phyloP scores from a whole-genome alignment of 2,797 vertebrate species.

The Meriones psammophilus region DNA sequence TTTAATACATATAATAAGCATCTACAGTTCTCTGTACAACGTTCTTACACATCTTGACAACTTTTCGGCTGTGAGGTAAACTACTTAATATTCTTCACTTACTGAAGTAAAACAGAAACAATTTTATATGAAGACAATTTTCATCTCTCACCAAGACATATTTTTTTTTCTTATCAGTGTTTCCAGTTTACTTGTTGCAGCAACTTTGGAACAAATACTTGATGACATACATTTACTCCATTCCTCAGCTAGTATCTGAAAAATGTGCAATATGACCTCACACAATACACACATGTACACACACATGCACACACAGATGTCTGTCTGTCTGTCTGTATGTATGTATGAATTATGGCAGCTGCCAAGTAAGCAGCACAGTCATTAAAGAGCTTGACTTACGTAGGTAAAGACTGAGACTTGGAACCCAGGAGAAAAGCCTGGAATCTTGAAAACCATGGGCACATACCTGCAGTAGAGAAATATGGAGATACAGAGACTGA shows the following conservation, averaged over 20 bases:
- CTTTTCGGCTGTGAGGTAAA: slow-evolving; percentile 70
- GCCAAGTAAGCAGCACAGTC: neutral
- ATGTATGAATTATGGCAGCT: neutral
- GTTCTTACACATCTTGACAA: slow-evolving; percentile 72
- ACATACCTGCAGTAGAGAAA: neutral
- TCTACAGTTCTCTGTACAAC: slow-evolving; percentile 53
- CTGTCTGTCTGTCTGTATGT: neutral
- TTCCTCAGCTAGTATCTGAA: neutral
- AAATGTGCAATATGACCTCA: neutral
- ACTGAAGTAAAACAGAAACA: slow-evolving; percentile 73
- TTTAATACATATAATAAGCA: slow-evolving; percentile 65
- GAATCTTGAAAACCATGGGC: neutral
- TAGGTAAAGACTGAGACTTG: neutral
- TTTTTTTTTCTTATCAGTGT: neutral
- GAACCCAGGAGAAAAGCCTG: neutral
- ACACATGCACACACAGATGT: neutral
- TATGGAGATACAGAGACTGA: too few relatives aligned
- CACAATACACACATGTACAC: neutral
- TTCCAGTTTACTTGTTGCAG: slow-evolving; percentile 40
- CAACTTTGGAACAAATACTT: slow-evolving; percentile 58
- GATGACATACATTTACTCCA: neutral
- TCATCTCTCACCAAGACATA: slow-evolving; percentile 61
- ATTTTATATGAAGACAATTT: slow-evolving; percentile 72
- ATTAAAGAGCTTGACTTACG: neutral
- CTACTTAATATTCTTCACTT: slow-evolving; percentile 78